Conservation (phyloP, 2,888 invertebrate genomes). For the Phyllotreta striolata region DNA sequence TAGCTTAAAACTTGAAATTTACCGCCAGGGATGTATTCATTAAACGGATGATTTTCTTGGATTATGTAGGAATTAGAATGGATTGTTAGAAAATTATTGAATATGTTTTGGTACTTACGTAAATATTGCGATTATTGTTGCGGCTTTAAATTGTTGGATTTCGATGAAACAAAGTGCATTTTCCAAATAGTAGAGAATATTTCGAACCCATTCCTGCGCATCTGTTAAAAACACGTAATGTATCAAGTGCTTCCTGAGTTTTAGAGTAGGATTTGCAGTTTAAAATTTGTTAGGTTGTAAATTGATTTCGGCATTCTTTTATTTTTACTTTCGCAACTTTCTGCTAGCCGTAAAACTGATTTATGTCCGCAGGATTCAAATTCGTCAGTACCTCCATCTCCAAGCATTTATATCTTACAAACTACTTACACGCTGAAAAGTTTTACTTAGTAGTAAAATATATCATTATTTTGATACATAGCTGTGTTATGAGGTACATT, state of each 20-base stretch:
- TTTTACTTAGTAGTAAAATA: too few relatives aligned
- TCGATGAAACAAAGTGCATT: too few relatives aligned
- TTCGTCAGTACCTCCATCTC: neutral
- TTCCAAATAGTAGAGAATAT: too few relatives aligned
- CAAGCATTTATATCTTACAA: neutral
- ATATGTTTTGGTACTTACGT: too few relatives aligned
- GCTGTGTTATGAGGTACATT: too few relatives aligned
- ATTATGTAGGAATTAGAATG: too few relatives aligned
- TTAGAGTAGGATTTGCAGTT: slow-evolving; percentile 19
- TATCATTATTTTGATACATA: too few relatives aligned
- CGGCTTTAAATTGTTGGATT: too few relatives aligned
- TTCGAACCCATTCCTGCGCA: slow-evolving; percentile 2
- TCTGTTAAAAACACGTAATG: slow-evolving; percentile 9
- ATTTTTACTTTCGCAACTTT: slow-evolving; percentile 12
- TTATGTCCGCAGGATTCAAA: slow-evolving; percentile 5
- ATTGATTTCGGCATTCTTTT: slow-evolving; percentile 16
- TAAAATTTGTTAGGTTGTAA: slow-evolving; percentile 18
- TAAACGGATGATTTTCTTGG: neutral
- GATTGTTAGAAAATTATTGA: too few relatives aligned
- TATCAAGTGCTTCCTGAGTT: slow-evolving; percentile 20
- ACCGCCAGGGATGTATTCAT: neutral
- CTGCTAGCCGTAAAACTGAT: slow-evolving; percentile 17
- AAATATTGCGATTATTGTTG: too few relatives aligned
- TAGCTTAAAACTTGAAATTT: slow-evolving; percentile 14
- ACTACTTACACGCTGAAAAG: neutral